Evolutionary conservation across 1,140 invertebrate genomes (phyloP), one percentile per base, ranked within the genome.

Genomic region (Bemisia tabaci): DNA sequence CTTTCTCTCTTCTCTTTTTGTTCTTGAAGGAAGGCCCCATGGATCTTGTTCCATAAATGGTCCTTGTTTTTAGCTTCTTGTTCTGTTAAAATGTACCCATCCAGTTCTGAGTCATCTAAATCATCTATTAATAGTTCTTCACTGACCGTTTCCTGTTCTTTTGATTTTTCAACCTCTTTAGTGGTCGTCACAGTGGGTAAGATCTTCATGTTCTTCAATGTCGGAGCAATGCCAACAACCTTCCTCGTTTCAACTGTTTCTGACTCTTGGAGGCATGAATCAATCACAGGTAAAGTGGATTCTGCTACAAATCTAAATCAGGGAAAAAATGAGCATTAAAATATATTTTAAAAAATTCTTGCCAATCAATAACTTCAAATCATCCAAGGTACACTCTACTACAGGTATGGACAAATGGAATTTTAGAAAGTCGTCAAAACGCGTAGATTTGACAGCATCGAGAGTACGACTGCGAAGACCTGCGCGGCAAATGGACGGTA

Each of bases 61-160:
- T 87, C 86, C 80, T 97, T 97, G 27, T 84, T 81, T 63, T 83
- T 76, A 1, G 87, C 83, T 78, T 97, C 94, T 67, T 86, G 81
- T 24, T 89, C 86, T 1, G 83, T 86, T 80, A 97, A 86, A 59
- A 97, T 91, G 72, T 95, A 91, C 62, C 83, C 84, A 74, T 93
- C 87, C 17, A 97, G 80, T 80, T 97, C 95, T 24, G 87, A 84
- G 72, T 95, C 91, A 73, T 95, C 92, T 25, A 95, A 83, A 62
- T 87, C 92, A 62, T 85, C 84, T 5, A 94, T 78, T 72, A 88
- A 81, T n/a, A 95, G 77, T 72, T 91, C 89, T 1, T 87, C 79
- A 22, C 76, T 72, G 62, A 71, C 60, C 66, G 72, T 66, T 59
- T 74, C 72, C 65, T 72, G 69, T 27, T 72, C 77, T 73, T 71